A percentile compares a stretch with the other conserved stretches of the same genome.
phyloP scores from a whole-genome alignment of 2,797 vertebrate genomes.

The Prionace glauca region DNA sequence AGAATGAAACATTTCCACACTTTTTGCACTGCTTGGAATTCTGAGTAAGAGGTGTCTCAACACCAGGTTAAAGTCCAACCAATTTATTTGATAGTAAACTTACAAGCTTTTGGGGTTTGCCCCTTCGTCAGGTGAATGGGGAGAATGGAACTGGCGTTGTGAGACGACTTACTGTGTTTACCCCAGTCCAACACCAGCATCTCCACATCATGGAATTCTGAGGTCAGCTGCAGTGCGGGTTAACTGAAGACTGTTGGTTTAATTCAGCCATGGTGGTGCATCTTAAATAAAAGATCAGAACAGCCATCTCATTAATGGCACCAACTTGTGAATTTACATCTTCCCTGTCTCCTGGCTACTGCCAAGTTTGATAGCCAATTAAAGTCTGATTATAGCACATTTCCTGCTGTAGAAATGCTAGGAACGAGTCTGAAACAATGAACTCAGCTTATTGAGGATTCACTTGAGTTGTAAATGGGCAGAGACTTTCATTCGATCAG shows the following conservation, averaged over 20 bases:
- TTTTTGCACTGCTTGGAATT: background rate
- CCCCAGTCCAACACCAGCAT: no score
- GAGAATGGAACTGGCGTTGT: no score
- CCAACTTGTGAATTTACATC: background rate
- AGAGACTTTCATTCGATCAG: no score
- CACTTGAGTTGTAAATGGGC: no score
- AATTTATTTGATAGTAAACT: no score
- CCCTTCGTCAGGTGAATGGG: no score
- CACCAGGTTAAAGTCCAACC: no score
- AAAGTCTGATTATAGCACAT: background rate
- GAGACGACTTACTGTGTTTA: no score
- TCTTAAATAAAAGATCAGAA: background rate
- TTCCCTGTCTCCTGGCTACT: background rate
- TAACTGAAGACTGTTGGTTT: background rate
- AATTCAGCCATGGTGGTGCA: background rate
- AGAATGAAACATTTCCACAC: background rate
- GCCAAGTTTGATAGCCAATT: background rate
- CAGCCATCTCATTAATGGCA: background rate
- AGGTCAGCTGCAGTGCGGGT: background rate
- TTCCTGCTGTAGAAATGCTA: background rate
- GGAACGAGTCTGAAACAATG: background rate
- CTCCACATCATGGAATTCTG: background rate
- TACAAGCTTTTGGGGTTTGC: no score
- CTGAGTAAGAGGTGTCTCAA: background rate
- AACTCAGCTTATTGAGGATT: background rate